Conservation (phyloP, 2,797 vertebrate genomes). For the Neosilurus mollespiculum region DNA sequence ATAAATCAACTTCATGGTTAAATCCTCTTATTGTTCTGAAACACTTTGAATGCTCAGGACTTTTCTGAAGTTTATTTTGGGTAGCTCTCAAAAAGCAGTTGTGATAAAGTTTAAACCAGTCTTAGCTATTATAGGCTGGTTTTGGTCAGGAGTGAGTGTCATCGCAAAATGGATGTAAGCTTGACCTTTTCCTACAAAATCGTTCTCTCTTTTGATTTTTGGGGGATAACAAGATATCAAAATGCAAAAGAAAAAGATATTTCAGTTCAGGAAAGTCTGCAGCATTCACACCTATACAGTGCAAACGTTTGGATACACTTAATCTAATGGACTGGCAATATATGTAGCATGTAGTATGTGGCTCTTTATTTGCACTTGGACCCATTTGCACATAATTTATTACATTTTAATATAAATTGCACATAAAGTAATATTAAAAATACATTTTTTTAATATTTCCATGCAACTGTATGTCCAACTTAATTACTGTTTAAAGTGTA, state of each 20-base stretch:
- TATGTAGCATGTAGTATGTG: no score
- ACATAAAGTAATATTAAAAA: no score
- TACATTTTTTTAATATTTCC: no score
- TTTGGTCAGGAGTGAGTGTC: not conserved
- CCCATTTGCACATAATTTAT: no score
- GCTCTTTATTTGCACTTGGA: no score
- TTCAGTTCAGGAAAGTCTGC: not conserved
- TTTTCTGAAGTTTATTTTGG: not conserved
- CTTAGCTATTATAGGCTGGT: not conserved
- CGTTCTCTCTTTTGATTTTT: not conserved
- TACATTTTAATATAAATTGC: no score
- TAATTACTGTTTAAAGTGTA: no score
- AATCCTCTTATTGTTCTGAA: not conserved
- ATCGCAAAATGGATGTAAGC: not conserved
- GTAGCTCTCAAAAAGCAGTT: not conserved
- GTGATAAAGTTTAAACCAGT: not conserved
- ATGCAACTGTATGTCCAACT: no score
- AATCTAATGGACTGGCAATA: no score
- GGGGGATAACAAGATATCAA: not conserved
- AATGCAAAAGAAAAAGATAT: not conserved
- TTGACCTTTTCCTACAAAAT: not conserved
- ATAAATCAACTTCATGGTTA: not conserved
- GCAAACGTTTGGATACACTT: no score
- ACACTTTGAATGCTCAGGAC: not conserved
- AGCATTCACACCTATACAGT: not conserved